Evolutionary conservation across 1,140 invertebrate genomes (phyloP), one percentile per base, ranked within the genome.

Genomic region (Charaxes varanes): DNA sequence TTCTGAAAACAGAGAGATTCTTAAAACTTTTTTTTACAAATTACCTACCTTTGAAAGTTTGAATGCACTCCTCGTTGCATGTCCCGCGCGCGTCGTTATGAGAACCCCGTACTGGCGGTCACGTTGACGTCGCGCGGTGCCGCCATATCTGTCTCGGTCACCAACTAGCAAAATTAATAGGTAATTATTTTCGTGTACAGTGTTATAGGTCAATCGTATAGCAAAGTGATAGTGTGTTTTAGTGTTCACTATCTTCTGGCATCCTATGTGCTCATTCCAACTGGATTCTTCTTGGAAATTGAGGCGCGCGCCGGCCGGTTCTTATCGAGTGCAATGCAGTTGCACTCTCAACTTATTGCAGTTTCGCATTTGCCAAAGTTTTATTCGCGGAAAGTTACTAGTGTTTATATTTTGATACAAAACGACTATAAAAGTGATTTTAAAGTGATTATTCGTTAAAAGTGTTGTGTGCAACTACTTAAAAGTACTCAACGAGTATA

Each of bases 21-120:
- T 64, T 66, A 62, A 63, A 71, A 66, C 54, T 64, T 66, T 68
- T 57, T 53, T 58, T 52, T 48, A 67, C 45, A 70, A 68, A 65
- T 74, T 62, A 57, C 65, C 73, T 74, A 68, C 67, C 67, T 78
- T 78, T 70, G 53, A 73, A 81, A 81, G 66, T 83, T 83, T 79
- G 80, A 84, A 84, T 84, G 79, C 82, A 85, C 78, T 85, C 78
- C 76, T 82, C 84, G 87, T 86, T 86, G 81, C 78, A 80, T 77
- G 65, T 86, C 87, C 88, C 89, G 87, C 90, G 89, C 89, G 90
- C 89, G 89, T 90, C 88, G 87, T 87, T 88, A 87, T 89, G 88
- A 90, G 87, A 88, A 90, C 89, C 88, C 89, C 88, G 88, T 87
- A 88, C 84, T 85, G 86, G 87, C 86, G 87, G 88, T 91, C 89